Conservation (phyloP, 2,888 invertebrate species). For the Lordiphosa andalusiaca region DNA sequence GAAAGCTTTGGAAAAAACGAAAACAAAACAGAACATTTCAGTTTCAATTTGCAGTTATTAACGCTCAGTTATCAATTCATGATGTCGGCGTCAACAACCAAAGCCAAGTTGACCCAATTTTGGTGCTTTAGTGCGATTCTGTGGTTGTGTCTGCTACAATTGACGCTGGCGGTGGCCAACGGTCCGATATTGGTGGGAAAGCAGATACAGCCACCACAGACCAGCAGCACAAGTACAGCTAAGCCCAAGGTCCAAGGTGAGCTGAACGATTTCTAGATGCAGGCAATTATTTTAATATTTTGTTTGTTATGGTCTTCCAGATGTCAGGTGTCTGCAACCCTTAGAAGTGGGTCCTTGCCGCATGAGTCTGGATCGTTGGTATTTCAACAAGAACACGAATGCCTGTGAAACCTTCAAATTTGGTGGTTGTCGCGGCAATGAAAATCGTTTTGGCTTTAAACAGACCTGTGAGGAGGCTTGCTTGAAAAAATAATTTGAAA, state of each 20-base stretch:
- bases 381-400: slow-evolving; percentile 70
- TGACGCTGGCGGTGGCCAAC: slow-evolving; percentile 29
- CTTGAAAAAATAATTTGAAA: slow-evolving; percentile 26
- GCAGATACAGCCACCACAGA: slow-evolving; percentile 19
- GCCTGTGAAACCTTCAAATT: slow-evolving; percentile 71
- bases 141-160: slow-evolving; percentile 37
- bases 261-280: neutral
- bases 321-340: slow-evolving; percentile 72
- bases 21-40: slow-evolving; percentile 24
- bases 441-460: slow-evolving; percentile 72
- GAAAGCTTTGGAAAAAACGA: slow-evolving; percentile 1
- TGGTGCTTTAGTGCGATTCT: slow-evolving; percentile 31
- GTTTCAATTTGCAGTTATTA: slow-evolving; percentile 40
- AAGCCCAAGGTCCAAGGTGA: slow-evolving; percentile 24
- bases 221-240: slow-evolving; percentile 27
- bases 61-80: slow-evolving; percentile 50
- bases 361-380: slow-evolving; percentile 73
- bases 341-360: slow-evolving; percentile 75
- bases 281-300: neutral
- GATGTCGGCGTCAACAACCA: slow-evolving; percentile 25
- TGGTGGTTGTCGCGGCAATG: slow-evolving; percentile 77
- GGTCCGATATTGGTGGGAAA: slow-evolving; percentile 4
- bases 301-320: slow-evolving; percentile 30
- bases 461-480: slow-evolving; percentile 73
- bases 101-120: slow-evolving; percentile 49